Conservation (phyloP, 2,797 vertebrate species). For the Hypotaenidia philippensis region DNA sequence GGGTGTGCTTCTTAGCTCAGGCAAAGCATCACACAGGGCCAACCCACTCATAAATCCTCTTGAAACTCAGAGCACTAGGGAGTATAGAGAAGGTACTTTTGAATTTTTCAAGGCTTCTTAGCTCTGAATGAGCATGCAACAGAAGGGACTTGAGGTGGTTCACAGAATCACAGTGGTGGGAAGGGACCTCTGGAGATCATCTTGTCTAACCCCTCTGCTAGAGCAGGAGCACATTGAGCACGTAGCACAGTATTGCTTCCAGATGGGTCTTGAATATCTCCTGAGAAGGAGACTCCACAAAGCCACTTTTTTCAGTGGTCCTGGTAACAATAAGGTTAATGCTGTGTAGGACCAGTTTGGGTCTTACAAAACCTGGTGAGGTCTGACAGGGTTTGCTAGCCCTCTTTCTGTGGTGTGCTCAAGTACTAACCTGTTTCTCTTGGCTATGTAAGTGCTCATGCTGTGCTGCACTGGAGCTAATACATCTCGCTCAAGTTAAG, state of each 20-base stretch:
- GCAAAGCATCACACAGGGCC: neutral
- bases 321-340: neutral
- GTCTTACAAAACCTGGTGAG: neutral
- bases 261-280: too few species aligned
- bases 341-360: neutral
- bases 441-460: fast-evolving
- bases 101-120: neutral
- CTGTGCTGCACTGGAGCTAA: neutral
- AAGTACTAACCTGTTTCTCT: neutral
- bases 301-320: neutral
- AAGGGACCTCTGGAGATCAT: too few species aligned
- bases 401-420: neutral
- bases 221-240: too few species aligned
- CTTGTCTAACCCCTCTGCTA: too few species aligned
- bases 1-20: neutral
- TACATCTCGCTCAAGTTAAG: neutral
- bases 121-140: neutral
- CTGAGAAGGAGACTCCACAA: neutral
- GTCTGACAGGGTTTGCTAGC: neutral
- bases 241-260: too few species aligned
- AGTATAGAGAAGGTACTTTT: neutral
- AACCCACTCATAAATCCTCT: neutral
- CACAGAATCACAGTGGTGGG: too few species aligned
- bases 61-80: neutral
- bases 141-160: neutral